Base-by-base conservation (phyloP, 2,113 vertebrate genomes). In the Tyto alba region DNA sequence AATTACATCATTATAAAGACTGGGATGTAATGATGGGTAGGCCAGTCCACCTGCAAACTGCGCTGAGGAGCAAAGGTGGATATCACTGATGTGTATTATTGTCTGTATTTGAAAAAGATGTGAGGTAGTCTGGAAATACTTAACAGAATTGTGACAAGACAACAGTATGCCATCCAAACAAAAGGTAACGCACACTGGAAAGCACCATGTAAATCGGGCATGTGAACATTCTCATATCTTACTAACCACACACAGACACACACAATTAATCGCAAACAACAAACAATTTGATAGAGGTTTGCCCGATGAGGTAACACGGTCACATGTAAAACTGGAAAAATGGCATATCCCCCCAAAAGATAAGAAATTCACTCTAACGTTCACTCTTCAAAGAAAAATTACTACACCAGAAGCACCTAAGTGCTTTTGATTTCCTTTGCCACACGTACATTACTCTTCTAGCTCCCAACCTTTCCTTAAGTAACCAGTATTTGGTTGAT, bases 61-160 rank as follows among this genome's bases (percentile, higher is more conserved):
- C 0, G 0, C 52, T 60, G 59, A 56, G 43, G n/a, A 68, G 52
- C 56, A 79, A 71, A 75, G 15, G 36, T 32, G 34, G 52, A 4
- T 41, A 85, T 36, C 27, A 40, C 2, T 25, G 15, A 53, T 6
- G 25, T 6, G 20, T 7, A 16, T 34, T 21, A 41, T 11, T 22
- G 26, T 50, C 36, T 43, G 13, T 10, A 59, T 68, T 47, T 78
- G 19, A 67, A 79, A 89, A 71, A 69, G 9, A 36, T 12, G 7
- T 0, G 2, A 89, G 29, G 36, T 21, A 67, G 26, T 52, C 60
- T 48, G 43, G n/a, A 67, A 81, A 69, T 7, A 69, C 21, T 47
- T 60, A n/a, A 38, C 12, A 72, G 68, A 93, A 88, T 12, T 2
- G 6, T 85, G 69, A 53, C 40, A 83, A 80, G 38, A 62, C 40